Evolutionary conservation across 2,888 invertebrate species (phyloP), one percentile per base, ranked within the genome.

Genomic region (Chelonus formosanus): DNA sequence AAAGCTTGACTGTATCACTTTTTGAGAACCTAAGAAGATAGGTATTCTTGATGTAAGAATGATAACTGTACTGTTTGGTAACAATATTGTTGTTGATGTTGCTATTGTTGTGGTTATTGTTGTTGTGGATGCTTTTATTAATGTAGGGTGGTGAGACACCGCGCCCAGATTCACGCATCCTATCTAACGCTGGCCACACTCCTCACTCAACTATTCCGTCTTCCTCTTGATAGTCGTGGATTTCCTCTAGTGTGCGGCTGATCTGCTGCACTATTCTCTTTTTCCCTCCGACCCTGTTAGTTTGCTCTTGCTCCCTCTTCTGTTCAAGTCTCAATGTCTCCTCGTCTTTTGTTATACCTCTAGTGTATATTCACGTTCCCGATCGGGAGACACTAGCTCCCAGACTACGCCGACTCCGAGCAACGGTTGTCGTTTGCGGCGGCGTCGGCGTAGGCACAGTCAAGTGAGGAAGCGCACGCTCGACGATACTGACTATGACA

Each of bases 151-250:
- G 78, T 75, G 75, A 73, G 71, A 79, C 82, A 80, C 82, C 80
- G 82, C 82, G 79, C 82, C 81, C 82, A 82, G 76, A 80, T 79
- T 81, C 82, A 81, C 81, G 84, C 84, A 84, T 84, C 82, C 82
- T 83, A 82, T 75, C 82, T 76, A 79, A 79, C 80, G 76, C 81
- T 79, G 75, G 78, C 80, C 79, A 43, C 82, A 80, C 79, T 79
- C 75, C 75, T 74, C 76, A 76, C 80, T 75, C 67, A 63, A 64
- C 58, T 64, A 65, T 54, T 61, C 59, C 61, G 48, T 60, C 52
- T 48, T 47, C 10, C 20, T 47, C 59, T 59, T 47, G 35, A 35
- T 5, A 50, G 20, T 31, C 34, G 48, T 7, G 50, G 60, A 40
- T 60, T 52, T 52, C 31, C 43, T 50, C 52, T 50, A 48, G 60